Evolutionary conservation across 2,888 invertebrate species (phyloP).

Genomic region (Dysmachus trigonus): DNA sequence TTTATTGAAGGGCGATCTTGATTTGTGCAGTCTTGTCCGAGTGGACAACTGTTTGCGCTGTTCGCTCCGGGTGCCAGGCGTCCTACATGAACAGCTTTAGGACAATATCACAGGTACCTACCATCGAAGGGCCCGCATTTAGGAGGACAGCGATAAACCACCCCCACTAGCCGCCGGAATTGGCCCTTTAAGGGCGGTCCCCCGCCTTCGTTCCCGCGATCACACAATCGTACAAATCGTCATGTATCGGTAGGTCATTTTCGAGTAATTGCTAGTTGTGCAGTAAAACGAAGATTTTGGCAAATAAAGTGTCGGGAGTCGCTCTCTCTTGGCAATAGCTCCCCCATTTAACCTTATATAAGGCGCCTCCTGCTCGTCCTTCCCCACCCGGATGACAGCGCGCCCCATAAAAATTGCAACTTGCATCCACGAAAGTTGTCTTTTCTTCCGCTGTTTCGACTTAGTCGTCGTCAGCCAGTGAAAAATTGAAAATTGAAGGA

Average conservation of each 20-base stretch:
- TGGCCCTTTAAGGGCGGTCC: neutral
- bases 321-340: constrained; percentile 6
- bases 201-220: neutral
- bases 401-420: constrained; percentile 28
- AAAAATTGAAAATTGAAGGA: constrained; percentile 38
- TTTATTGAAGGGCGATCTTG: constrained; percentile 26
- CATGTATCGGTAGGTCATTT: constrained; percentile 25
- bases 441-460: constrained; percentile 32
- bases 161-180: neutral
- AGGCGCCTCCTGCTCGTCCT: neutral
- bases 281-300: constrained; percentile 20
- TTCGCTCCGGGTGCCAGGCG: neutral
- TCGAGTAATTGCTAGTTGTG: constrained; percentile 30
- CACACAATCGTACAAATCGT: constrained; percentile 28
- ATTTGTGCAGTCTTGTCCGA: constrained; percentile 9
- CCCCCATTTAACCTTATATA: neutral
- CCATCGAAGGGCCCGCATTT: neutral
- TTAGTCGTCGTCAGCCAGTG: constrained; percentile 38
- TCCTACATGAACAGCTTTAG: neutral
- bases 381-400: neutral
- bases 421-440: constrained; percentile 34
- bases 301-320: constrained; percentile 30
- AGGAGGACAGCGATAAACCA: neutral
- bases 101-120: neutral
- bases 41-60: neutral